phyloP scores from a whole-genome alignment of 2,888 invertebrate genomes.

The Dioctria rufipes region DNA sequence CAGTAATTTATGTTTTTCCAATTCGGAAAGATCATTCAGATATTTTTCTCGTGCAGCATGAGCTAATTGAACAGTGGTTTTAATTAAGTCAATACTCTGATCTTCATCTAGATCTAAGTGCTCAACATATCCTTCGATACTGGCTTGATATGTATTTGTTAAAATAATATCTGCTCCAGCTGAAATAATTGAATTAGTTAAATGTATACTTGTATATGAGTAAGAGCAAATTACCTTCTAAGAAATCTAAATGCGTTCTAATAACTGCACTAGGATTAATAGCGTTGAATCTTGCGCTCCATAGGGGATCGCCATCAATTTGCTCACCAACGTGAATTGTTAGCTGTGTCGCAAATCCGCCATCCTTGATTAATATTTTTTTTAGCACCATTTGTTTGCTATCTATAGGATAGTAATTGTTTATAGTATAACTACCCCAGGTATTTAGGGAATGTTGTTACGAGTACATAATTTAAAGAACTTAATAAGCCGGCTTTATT shows the following conservation, averaged over 20 bases:
- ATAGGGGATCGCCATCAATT: conserved; percentile 89
- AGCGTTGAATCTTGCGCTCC: conserved; percentile 88
- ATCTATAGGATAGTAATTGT: background rate
- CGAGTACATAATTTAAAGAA: too few species aligned
- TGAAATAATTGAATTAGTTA: conserved; percentile 65
- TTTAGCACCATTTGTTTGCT: conserved; percentile 51
- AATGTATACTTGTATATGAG: background rate
- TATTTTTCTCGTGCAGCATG: conserved; percentile 79
- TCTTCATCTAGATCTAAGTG: conserved; percentile 80
- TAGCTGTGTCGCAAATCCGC: conserved; percentile 88
- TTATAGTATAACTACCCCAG: too few species aligned
- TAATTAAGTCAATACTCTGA: conserved; percentile 81
- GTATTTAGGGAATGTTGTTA: too few species aligned
- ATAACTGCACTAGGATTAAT: conserved; percentile 86
- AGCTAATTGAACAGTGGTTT: conserved; percentile 82
- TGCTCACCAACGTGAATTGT: conserved; percentile 82
- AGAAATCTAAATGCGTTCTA: conserved; percentile 85
- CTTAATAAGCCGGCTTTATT: too few species aligned
- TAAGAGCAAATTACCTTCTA: conserved; percentile 75
- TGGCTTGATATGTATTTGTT: conserved; percentile 93
- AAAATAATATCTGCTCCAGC: conserved; percentile 91
- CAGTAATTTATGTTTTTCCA: conserved; percentile 63
- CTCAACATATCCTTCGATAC: conserved; percentile 82
- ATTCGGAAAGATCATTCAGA: conserved; percentile 73
- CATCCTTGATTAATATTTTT: conserved; percentile 75